Base-by-base conservation (phyloP, 2,888 invertebrate species). In the Hemithea aestivaria region DNA sequence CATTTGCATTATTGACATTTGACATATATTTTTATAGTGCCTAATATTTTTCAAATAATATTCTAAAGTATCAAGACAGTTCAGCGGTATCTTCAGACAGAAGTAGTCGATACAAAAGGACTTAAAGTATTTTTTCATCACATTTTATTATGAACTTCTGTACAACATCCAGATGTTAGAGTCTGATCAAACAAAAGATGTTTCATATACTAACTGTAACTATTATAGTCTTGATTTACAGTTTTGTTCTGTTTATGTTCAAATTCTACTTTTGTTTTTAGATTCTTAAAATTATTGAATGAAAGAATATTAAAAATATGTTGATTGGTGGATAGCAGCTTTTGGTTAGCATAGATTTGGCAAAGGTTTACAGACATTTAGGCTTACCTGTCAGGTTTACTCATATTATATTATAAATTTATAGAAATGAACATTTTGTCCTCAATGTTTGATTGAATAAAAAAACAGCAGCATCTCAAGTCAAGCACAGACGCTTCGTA, bases 91-190 rank as follows among this genome's bases (percentile, higher is more conserved):
- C 46, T 51, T 67, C 70, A 78, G 68, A 77, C 66, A 75, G 68
- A 68, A 70, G 72, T 82, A 73, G 79, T 75, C 78, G 76, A 80
- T 84, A 84, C 87, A 84, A 85, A 82, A 83, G 82, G 87, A 85
- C 83, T 85, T 84, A 81, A 75, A 78, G 75, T 78, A 83, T 83
- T 84, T 87, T 82, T 85, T 85, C 79, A 73, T 80, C 73, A 81
- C 84, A 82, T 82, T 83, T 84, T 84, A 84, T 84, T 84, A 87
- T 87, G 84, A 87, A 85, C 83, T 85, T 81, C 84, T 87, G 84
- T 77, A 80, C 77, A 79, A 71, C 76, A 77, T 84, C 87, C 85
- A 85, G 85, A 85, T 84, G 85, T 83, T 79, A 73, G 64, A 75
- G 66, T 74, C 66, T 76, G 83, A 83, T 85, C 84, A 85, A 85